phyloP scores from a whole-genome alignment of 2,888 invertebrate genomes.

The Chymomyza procnemis region DNA sequence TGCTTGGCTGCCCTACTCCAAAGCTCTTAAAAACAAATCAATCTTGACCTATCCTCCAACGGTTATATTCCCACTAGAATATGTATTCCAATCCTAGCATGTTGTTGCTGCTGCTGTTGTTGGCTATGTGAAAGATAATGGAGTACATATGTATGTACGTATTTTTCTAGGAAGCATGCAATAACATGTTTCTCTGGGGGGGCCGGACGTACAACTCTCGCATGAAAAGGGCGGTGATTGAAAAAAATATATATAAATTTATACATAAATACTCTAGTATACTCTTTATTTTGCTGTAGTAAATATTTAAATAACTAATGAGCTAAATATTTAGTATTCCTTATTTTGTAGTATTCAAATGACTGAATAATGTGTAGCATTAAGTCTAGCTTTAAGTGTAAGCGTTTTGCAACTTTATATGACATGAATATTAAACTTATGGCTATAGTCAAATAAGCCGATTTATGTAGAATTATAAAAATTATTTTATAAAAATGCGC shows the following conservation, averaged over 20 bases:
- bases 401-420: no score
- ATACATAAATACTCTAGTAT: no score
- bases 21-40: not conserved
- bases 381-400: no score
- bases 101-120: not conserved
- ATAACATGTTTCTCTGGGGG: not conserved
- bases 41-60: not conserved
- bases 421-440: no score
- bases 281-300: not conserved
- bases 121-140: not conserved
- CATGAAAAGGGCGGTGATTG: not conserved
- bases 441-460: no score
- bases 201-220: not conserved
- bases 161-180: not conserved
- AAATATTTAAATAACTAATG: not conserved
- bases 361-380: no score
- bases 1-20: no score
- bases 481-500: no score
- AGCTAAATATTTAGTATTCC: not conserved
- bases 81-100: not conserved
- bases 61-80: not conserved
- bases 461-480: no score
- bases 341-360: no score
- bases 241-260: not conserved
- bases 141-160: not conserved